Evolutionary conservation across 35 echinoderm and acorn worm species (phyloP).

Genomic region (Ophioderma brevispina): DNA sequence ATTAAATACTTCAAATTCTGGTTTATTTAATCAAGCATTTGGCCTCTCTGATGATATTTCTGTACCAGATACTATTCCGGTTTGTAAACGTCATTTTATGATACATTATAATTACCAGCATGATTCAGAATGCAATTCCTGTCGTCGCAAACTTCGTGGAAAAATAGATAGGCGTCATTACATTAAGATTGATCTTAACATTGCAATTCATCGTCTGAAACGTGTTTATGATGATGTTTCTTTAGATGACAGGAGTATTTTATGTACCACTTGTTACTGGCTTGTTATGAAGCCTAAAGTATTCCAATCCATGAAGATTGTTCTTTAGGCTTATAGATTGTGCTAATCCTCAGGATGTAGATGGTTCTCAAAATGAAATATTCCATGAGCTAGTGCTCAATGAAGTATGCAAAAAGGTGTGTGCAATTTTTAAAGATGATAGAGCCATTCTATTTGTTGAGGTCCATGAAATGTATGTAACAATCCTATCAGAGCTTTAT

Average conservation of each 20-base stretch:
- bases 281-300: neutral
- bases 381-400: neutral
- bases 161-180: too few species aligned
- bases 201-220: neutral
- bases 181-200: too few species aligned
- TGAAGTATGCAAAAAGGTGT: neutral
- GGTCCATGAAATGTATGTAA: neutral
- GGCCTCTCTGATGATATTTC: too few species aligned
- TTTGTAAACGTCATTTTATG: too few species aligned
- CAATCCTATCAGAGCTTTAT: neutral
- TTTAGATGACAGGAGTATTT: neutral
- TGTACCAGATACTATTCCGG: too few species aligned
- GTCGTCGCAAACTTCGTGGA: too few species aligned
- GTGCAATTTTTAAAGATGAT: slow-evolving; percentile 12
- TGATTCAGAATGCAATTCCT: too few species aligned
- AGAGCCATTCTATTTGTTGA: slow-evolving; percentile 12
- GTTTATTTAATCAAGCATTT: neutral
- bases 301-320: neutral
- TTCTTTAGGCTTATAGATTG: neutral
- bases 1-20: neutral
- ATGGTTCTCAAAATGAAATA: neutral
- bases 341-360: neutral
- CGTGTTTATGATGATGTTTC: neutral
- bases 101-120: too few species aligned
- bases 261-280: neutral